phyloP scores from a whole-genome alignment of 2,797 vertebrate species.

The Gymnodraco acuticeps region DNA sequence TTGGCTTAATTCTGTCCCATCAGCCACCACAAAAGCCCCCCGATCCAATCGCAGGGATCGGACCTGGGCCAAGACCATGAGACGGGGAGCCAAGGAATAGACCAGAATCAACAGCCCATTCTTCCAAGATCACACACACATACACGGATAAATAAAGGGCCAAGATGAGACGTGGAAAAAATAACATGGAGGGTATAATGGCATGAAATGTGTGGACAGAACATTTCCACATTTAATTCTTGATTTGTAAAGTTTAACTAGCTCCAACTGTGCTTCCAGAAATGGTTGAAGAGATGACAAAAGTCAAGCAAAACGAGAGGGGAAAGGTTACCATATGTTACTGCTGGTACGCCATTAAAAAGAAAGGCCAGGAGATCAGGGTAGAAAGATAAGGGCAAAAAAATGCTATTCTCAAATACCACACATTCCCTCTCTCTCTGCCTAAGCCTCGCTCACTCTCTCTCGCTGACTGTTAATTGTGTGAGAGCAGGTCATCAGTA shows the following conservation, averaged over 20 bases:
- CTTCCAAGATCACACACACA: constrained; percentile 75
- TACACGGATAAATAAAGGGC: constrained; percentile 24
- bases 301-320: constrained; percentile 43
- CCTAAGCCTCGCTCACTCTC: constrained; percentile 41
- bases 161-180: constrained; percentile 44
- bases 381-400: constrained; percentile 59
- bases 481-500: constrained; percentile 81
- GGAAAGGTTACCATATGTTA: constrained; percentile 57
- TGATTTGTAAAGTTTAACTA: constrained; percentile 2
- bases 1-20: constrained; percentile 84
- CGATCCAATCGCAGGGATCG: constrained; percentile 83
- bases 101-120: constrained; percentile 83
- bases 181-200: constrained; percentile 30
- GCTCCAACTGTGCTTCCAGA: constrained; percentile 28
- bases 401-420: constrained; percentile 62
- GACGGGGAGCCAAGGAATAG: constrained; percentile 81
- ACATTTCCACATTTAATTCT: constrained; percentile 28
- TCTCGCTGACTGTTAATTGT: constrained; percentile 76
- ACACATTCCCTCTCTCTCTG: constrained; percentile 44
- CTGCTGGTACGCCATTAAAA: constrained; percentile 25
- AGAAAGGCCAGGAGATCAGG: constrained; percentile 55
- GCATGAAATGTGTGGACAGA: constrained; percentile 12
- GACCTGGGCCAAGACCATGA: constrained; percentile 79
- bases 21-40: constrained; percentile 82
- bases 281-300: constrained; percentile 44